These are phyloP conservation scores for Mesoligia furuncula DNA, from an alignment of 2,888 invertebrate genomes.

Conservation along the genomic window DNA sequence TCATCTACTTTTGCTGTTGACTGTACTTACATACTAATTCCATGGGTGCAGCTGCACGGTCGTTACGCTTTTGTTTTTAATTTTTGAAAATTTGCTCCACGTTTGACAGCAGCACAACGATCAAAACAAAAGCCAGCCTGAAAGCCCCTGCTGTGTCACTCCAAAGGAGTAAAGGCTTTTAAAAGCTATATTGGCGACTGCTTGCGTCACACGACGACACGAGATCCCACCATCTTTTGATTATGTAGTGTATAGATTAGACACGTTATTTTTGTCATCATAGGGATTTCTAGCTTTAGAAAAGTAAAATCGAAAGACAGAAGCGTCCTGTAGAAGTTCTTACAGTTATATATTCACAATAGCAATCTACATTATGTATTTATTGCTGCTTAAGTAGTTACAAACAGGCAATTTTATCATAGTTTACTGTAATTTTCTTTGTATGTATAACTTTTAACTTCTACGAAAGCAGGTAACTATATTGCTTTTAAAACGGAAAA, in stretches of 20 bases:
- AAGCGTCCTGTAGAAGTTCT: background rate
- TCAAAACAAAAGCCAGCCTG: background rate
- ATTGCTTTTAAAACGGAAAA: background rate
- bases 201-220: background rate
- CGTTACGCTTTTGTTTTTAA: background rate
- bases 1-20: too few species aligned
- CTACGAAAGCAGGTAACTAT: background rate
- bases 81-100: background rate
- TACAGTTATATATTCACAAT: background rate
- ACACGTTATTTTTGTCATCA: background rate
- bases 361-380: background rate
- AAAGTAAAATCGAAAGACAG: background rate
- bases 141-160: too few species aligned
- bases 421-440: background rate
- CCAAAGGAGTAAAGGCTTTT: too few species aligned
- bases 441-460: background rate
- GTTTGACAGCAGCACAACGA: background rate
- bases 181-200: background rate
- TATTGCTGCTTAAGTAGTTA: constrained; percentile 8
- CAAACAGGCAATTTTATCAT: constrained; percentile 4
- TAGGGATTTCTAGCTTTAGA: background rate
- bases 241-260: background rate
- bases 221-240: background rate
- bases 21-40: background rate
- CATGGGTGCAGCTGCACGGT: background rate